These are phyloP conservation scores for Philaethria dido DNA, from an alignment of 2,888 invertebrate species.

Conservation along the genomic window DNA sequence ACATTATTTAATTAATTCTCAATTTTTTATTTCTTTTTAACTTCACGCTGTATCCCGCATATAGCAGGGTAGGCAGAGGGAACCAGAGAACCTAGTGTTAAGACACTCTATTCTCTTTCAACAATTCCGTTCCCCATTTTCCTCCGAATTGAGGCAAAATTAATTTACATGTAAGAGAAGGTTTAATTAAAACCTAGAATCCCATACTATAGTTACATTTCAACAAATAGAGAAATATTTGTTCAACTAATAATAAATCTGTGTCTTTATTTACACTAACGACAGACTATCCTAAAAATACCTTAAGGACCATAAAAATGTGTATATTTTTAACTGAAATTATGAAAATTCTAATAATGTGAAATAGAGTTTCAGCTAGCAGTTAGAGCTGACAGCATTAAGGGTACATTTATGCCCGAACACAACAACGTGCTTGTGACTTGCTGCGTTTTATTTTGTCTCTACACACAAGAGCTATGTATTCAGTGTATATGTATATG, in stretches of 20 bases:
- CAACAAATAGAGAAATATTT: background rate
- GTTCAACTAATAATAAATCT: background rate
- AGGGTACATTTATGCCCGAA: constrained; percentile 9
- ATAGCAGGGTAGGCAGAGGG: too few relatives aligned
- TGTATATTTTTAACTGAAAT: background rate
- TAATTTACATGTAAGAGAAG: too few relatives aligned
- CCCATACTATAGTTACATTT: background rate
- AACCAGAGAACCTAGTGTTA: too few relatives aligned
- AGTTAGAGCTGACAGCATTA: background rate
- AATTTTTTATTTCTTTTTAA: too few relatives aligned
- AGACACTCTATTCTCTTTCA: too few relatives aligned
- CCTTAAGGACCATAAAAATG: background rate
- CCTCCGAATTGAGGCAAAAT: too few relatives aligned
- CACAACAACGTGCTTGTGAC: constrained; percentile 17
- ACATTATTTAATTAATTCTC: too few relatives aligned
- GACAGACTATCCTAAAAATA: background rate
- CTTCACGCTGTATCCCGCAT: too few relatives aligned
- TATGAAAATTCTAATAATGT: constrained; percentile 7
- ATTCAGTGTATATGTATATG: constrained; percentile 20
- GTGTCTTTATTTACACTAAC: background rate
- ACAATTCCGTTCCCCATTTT: too few relatives aligned
- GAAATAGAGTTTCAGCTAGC: background rate
- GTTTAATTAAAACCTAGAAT: too few relatives aligned
- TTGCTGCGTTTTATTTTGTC: constrained; percentile 28
- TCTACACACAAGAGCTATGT: constrained; percentile 11